These are phyloP conservation scores for Trinorchestia longiramus DNA, from an alignment of 1,140 invertebrate genomes.

Conservation along the genomic window DNA sequence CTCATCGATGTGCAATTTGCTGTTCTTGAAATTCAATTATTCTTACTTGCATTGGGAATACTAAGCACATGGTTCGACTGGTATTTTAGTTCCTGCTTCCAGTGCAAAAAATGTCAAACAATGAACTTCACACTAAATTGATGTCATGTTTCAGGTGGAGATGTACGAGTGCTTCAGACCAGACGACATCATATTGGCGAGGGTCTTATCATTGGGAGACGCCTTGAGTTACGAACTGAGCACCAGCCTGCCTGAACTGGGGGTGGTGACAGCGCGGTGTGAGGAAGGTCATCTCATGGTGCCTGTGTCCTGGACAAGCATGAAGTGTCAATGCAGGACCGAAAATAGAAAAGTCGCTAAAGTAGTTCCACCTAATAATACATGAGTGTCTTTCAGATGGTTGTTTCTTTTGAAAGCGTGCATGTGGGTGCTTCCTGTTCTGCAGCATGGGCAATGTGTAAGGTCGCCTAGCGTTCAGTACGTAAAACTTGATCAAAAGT, in stretches of 20 bases:
- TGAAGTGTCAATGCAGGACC: constrained; percentile 64
- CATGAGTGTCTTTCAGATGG: not conserved
- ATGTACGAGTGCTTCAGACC: constrained; percentile 66
- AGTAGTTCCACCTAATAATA: constrained; percentile 64
- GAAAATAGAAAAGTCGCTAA: constrained; percentile 65
- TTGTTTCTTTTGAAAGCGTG: not conserved
- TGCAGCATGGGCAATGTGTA: too few species aligned
- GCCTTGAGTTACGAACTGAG: constrained; percentile 62
- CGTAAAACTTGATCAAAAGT: too few species aligned
- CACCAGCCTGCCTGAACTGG: constrained; percentile 60
- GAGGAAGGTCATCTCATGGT: constrained; percentile 65
- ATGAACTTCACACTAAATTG: too few species aligned
- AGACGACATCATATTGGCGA: constrained; percentile 64
- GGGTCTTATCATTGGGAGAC: constrained; percentile 62
- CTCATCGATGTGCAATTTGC: too few species aligned
- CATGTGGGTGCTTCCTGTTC: too few species aligned
- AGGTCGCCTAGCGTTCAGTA: too few species aligned
- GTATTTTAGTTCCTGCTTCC: too few species aligned
- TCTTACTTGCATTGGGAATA: too few species aligned
- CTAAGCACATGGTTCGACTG: too few species aligned
- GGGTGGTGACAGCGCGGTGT: constrained; percentile 64
- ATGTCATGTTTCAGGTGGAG: constrained; percentile 59
- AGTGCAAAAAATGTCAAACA: too few species aligned
- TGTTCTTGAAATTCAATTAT: too few species aligned
- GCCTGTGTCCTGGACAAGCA: constrained; percentile 64